Conservation (phyloP, 2,113 vertebrate genomes). For the Melospiza georgiana region DNA sequence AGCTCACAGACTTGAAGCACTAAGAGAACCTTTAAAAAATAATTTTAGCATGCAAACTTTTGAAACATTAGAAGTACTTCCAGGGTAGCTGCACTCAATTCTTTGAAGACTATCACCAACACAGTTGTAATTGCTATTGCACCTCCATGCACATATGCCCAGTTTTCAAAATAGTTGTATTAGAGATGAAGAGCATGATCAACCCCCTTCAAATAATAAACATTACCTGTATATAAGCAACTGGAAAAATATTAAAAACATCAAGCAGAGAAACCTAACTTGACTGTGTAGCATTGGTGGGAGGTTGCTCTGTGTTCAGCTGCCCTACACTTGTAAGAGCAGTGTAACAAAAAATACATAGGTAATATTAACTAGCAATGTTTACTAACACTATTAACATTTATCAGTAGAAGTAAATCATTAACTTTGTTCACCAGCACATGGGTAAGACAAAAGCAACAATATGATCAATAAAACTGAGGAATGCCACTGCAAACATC, state of each 20-base stretch:
- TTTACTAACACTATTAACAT: background rate
- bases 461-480: background rate
- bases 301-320: background rate
- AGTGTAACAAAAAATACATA: background rate
- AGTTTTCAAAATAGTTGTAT: background rate
- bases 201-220: background rate
- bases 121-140: background rate
- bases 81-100: background rate
- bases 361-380: background rate
- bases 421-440: background rate
- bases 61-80: background rate
- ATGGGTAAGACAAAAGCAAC: background rate
- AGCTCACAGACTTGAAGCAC: conserved; percentile 17
- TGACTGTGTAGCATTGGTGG: accelerated
- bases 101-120: background rate
- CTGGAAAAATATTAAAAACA: background rate
- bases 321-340: background rate
- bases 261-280: background rate
- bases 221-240: background rate
- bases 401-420: background rate
- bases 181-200: background rate
- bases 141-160: background rate
- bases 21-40: background rate
- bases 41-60: background rate
- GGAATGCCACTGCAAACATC: background rate